Base-by-base conservation (phyloP, 2,888 invertebrate species). In the Tricholauxania praeusta region DNA sequence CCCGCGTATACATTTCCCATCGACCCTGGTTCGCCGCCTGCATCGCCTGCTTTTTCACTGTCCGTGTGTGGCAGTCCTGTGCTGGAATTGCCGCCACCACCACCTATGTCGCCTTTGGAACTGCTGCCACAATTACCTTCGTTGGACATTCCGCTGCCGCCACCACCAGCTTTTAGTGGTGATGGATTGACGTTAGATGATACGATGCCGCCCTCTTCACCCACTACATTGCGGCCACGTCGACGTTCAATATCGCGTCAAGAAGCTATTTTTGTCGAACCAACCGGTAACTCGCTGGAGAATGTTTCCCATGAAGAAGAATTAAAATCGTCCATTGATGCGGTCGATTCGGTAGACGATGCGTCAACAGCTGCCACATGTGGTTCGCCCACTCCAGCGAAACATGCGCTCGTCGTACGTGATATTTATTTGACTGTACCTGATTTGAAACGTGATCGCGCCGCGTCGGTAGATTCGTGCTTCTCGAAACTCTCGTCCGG, bases 381-480 rank as follows among this genome's bases (percentile, higher is more conserved):
- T n/a, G 82, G 83, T 65, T 82, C 85, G 32, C 73, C 88, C 80
- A 79, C 81, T 6, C 72, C 74, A 52, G 72, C 80, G 32, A 81
- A 82, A 71, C 80, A 80, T 4, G 77, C 81, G 6, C 80, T 86
- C n/a, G 86, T 85, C 64, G 93, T 94, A 10, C 90, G 92, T 75
- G 93, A 94, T 80, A 92, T 94, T 77, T 94, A 93, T 84, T 88
- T 94, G 60, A 91, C 94, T 73, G 96, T 96, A 75, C 96, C 96
- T 55, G 94, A 95, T 81, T 86, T 95, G 78, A 93, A 93, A 84
- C 90, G 95, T 39, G 95, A 95, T 84, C 91, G 96, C 19, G 96
- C 96, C 19, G 95, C 95, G 49, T 95, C 95, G 0, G 95, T 96
- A 2, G 96, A 96, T 85, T 95, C 95, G 19, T 94, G 94, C 83